Evolutionary conservation across 1,140 invertebrate genomes (phyloP), one percentile per base, ranked within the genome.

Genomic region (Drosophila santomea): DNA sequence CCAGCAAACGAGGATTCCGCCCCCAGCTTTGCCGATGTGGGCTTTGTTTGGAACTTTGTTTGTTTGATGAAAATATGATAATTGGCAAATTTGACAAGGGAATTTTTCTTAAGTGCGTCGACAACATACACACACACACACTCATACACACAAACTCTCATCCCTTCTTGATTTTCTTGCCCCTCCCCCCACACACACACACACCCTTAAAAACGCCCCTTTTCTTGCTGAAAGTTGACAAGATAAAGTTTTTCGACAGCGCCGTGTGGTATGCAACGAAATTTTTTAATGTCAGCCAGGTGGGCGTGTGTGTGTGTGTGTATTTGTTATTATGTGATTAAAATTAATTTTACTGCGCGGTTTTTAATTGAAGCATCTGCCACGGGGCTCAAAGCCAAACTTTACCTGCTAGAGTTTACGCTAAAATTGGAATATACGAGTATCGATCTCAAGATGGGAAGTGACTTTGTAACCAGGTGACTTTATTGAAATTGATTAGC

Each of bases 61-160:
- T 91, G 80, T 91, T 90, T 91, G 90, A 90, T 88, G 90, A 90
- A 91, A 91, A 91, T 91, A 91, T 91, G 90, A 91, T 91, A 91
- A 91, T 91, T 91, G 90, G 90, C 90, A 91, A 91, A 91, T 91
- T 91, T 91, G 90, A 91, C 85, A 90, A 84, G 82, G 85, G 90
- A 91, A 91, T 91, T 91, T 91, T 91, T 91, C 83, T 91, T 88
- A 84, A 89, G 77, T 80, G 85, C 86, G 82, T 80, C 72, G 78
- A 84, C 52, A 25, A 57, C 15, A 32, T 35, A 38, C 48, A 54
- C 41, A 51, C 63, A 60, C 17, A 59, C 17, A 35, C 56, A 23
- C n/a, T 28, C 48, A 39, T 36, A 54, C 41, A 51, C 63, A 60
- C 17, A 59, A 28, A 35, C 56, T 35, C n/a, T 28, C 48, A 39